Evolutionary conservation across 2,113 vertebrate genomes (phyloP).

Genomic region (Chlamydotis undulata): DNA sequence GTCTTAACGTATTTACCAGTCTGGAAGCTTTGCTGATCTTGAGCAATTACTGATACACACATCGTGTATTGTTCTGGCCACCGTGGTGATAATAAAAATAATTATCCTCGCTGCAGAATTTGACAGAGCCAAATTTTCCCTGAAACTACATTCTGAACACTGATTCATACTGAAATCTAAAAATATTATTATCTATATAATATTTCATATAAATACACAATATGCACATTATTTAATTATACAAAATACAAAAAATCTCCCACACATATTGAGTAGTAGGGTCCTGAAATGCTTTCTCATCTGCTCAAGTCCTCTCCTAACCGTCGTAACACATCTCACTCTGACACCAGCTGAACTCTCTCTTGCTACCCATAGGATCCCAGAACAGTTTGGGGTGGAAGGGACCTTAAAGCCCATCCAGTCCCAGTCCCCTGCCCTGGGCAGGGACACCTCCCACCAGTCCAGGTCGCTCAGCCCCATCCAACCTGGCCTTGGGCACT

Average conservation of each 20-base stretch:
- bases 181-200: too few relatives aligned
- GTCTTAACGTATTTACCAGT: background rate
- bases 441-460: too few relatives aligned
- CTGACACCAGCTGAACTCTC: background rate
- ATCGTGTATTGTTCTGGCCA: background rate
- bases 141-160: background rate
- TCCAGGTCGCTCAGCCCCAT: too few relatives aligned
- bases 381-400: too few relatives aligned
- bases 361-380: background rate
- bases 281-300: background rate
- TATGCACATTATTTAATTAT: background rate
- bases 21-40: background rate
- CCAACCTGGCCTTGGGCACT: too few relatives aligned
- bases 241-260: background rate
- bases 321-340: background rate
- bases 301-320: background rate
- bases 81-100: background rate
- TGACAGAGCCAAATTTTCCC: background rate
- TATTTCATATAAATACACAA: background rate
- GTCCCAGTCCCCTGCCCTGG: too few relatives aligned
- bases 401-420: too few relatives aligned
- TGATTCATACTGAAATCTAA: background rate
- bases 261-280: accelerated
- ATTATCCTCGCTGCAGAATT: background rate
- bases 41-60: background rate